A percentile compares a stretch with the other conserved stretches of the same genome.
Conservation (phyloP, 2,113 vertebrate species). For the Tichodroma muraria region DNA sequence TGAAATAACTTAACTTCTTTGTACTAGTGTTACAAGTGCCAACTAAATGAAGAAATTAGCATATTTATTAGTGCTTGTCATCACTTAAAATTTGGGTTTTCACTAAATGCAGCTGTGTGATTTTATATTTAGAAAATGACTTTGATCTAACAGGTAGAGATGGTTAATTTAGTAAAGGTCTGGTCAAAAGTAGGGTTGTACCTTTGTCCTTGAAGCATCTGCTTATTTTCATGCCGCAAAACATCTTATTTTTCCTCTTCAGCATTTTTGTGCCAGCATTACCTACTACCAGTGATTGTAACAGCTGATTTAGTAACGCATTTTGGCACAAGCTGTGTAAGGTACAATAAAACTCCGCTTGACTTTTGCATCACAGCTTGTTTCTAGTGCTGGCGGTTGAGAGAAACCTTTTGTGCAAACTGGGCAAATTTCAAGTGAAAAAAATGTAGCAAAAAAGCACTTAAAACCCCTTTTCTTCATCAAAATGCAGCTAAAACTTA, state of each 20-base stretch:
- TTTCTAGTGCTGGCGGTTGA: not conserved
- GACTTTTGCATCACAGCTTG: not conserved
- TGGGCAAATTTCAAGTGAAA: not conserved
- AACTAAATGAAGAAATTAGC: not conserved
- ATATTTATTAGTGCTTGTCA: conserved; percentile 5
- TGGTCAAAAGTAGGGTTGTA: not conserved
- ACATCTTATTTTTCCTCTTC: not conserved
- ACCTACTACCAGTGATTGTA: not conserved
- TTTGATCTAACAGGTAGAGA: not conserved
- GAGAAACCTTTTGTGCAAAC: not conserved
- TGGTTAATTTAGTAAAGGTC: not conserved
- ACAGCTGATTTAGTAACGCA: not conserved
- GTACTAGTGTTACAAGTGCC: not conserved
- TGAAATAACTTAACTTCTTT: not conserved
- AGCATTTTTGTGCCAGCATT: not conserved
- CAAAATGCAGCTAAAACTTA: not conserved
- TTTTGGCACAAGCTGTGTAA: not conserved
- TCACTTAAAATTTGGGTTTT: not conserved
- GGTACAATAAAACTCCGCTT: not conserved
- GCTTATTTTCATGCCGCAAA: not conserved
- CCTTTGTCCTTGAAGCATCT: not conserved
- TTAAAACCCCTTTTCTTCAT: not conserved
- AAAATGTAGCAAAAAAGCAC: not conserved
- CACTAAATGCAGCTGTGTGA: not conserved
- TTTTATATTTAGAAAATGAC: not conserved